Conservation (phyloP, 2,113 vertebrate species). For the Callospermophilus lateralis region DNA sequence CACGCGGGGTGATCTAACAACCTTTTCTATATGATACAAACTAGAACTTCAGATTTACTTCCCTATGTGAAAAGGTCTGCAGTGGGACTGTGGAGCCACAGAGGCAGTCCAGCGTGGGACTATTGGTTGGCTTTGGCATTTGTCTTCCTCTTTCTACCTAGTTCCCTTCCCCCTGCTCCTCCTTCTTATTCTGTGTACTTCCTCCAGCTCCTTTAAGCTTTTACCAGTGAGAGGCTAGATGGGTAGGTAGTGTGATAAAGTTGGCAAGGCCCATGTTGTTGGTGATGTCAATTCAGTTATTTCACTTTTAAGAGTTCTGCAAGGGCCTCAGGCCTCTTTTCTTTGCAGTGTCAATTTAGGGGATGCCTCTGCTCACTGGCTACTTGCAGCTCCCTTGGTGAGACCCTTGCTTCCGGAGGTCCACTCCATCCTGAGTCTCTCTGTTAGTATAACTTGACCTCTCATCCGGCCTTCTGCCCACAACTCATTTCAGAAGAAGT, state of each 20-base stretch:
- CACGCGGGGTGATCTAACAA: background rate
- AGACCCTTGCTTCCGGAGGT: background rate
- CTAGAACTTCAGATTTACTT: background rate
- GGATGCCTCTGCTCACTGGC: background rate
- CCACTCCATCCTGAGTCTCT: background rate
- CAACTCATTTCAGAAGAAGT: background rate
- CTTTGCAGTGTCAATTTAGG: background rate
- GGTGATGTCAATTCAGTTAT: background rate
- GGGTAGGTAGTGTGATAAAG: background rate
- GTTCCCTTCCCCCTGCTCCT: accelerated
- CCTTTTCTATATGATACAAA: background rate
- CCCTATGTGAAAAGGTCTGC: background rate
- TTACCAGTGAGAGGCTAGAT: background rate
- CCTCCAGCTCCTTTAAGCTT: background rate
- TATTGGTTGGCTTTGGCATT: background rate
- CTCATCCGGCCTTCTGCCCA: background rate
- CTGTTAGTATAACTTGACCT: background rate
- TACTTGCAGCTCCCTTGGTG: accelerated
- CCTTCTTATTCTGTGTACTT: background rate
- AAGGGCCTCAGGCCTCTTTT: background rate
- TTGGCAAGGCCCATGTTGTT: background rate
- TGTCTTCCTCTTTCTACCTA: background rate
- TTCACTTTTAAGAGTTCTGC: background rate
- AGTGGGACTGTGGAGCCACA: too few species aligned
- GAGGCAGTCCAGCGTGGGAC: too few species aligned